These are phyloP conservation scores for Platyrinchus mystaceus DNA, from an alignment of 2,797 vertebrate genomes.

Conservation along the genomic window DNA sequence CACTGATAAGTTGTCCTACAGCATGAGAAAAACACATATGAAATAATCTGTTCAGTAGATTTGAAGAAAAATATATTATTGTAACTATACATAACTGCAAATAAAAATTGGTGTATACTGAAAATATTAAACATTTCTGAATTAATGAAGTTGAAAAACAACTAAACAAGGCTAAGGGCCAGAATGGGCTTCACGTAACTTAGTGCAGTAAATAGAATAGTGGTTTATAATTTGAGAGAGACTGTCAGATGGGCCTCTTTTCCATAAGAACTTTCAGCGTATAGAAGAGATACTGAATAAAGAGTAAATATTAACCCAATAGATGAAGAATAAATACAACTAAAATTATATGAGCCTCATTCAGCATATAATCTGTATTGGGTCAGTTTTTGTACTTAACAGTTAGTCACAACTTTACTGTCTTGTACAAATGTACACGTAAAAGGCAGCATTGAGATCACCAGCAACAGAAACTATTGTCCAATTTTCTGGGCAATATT, in stretches of 20 bases:
- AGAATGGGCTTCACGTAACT: accelerated
- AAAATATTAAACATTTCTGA: not conserved
- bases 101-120: not conserved
- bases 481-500: not conserved
- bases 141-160: not conserved
- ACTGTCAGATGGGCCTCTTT: not conserved
- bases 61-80: not conserved
- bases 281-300: not conserved
- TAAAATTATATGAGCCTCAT: not conserved
- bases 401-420: not conserved
- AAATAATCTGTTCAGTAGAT: not conserved
- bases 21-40: not conserved
- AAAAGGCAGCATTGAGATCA: not conserved
- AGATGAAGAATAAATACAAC: not conserved
- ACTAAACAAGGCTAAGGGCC: not conserved
- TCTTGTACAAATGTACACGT: not conserved
- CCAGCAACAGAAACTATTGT: not conserved
- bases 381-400: not conserved
- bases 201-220: not conserved
- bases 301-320: not conserved
- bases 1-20: not conserved
- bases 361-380: not conserved
- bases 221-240: not conserved
- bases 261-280: not conserved
- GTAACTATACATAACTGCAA: not conserved